Evolutionary conservation across 1,140 invertebrate genomes (phyloP), one percentile per base, ranked within the genome.

Genomic region (Megathymus violae): DNA sequence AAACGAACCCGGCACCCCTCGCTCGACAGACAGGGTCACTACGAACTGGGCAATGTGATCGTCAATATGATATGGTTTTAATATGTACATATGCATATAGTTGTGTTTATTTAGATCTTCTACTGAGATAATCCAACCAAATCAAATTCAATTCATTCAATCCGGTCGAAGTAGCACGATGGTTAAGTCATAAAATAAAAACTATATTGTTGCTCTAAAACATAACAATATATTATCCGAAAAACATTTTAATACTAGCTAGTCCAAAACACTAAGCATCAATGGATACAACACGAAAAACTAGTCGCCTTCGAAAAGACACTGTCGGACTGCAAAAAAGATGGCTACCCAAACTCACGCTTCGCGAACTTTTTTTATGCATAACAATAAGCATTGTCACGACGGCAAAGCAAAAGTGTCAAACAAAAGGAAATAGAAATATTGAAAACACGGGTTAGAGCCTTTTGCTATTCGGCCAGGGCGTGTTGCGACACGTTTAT

Each of bases 341-440:
- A 51, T 19, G 47, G 47, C 47, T 51, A 54, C 51, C 36, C 36
- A 27, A 54, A 54, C 51, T 25, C 51, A 43, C 51, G 51, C 41
- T 40, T 54, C n/a, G n/a, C 34, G 27, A 54, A 54, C 51, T 54
- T 54, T 43, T 54, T 54, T 54, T 54, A 54, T 52, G 51, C 51
- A 43, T 54, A 54, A 54, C 51, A 54, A 54, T 43, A 54, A 43
- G 36, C 51, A 54, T 54, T 54, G 51, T 54, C 51, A 54, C 51
- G 51, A 41, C 31, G 14, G 46, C 22, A 48, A 15, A 31, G 51
- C 36, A 41, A 27, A 36, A 41, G 51, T 54, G 51, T 54, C 22
- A 54, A 27, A 38, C 51, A 54, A 54, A 54, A 54, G 51, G 51
- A 54, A 54, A 41, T 54, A 54, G 51, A 54, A 54, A 54, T 54